Evolutionary conservation across 2,113 vertebrate species (phyloP).

Genomic region (Eptatretus burgeri): DNA sequence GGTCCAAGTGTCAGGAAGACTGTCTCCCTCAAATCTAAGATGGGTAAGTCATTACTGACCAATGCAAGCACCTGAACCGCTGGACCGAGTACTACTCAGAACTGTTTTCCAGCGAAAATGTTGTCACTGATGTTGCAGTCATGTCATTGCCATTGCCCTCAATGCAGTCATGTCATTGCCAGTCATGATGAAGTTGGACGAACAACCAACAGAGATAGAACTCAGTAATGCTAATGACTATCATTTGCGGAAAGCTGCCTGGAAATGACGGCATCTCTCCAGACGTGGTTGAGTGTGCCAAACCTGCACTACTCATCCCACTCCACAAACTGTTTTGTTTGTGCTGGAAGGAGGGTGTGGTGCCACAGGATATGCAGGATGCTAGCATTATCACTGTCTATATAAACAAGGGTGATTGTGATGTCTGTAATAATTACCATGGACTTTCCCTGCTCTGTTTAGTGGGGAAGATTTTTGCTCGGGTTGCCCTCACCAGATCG

Average conservation of each 20-base stretch:
- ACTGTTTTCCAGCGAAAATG: not conserved
- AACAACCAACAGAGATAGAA: not conserved
- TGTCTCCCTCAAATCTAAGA: slow-evolving; percentile 1
- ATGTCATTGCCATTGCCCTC: too few relatives aligned
- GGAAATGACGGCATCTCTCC: not conserved
- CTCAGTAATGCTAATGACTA: not conserved
- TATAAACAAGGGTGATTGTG: not conserved
- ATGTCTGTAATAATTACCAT: not conserved
- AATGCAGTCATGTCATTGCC: too few relatives aligned
- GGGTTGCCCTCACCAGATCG: slow-evolving; percentile 3
- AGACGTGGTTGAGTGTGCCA: not conserved
- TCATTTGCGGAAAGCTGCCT: not conserved
- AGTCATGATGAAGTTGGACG: not conserved
- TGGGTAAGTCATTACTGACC: not conserved
- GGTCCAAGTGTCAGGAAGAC: not conserved
- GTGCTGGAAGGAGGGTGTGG: not conserved
- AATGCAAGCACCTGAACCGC: not conserved
- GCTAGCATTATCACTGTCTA: not conserved
- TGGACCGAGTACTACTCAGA: not conserved
- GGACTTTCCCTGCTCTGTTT: not conserved
- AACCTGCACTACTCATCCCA: not conserved
- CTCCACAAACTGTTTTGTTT: not conserved
- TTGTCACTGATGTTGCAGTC: not conserved
- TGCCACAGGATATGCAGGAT: not conserved
- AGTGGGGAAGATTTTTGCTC: not conserved